Base-by-base conservation (phyloP, 2,888 invertebrate species). In the Tillus elongatus region DNA sequence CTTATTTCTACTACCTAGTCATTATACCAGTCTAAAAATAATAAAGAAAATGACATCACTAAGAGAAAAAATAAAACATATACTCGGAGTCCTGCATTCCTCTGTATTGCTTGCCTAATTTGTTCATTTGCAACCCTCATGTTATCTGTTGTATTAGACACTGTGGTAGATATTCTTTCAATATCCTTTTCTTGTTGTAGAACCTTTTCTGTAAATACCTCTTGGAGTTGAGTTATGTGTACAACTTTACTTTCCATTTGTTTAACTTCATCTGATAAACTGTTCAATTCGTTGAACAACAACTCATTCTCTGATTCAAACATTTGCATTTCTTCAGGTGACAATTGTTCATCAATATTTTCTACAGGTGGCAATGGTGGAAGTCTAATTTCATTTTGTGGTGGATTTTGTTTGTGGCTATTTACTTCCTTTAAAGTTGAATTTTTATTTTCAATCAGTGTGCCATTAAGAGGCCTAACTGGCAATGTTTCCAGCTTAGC, bases 21-120 rank as follows among this genome's bases (percentile, higher is more conserved):
- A 73, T 97, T 97, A 64, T 97, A 98, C 97, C 97, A 98, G 70
- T 98, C 96, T 35, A 98, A 73, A 66, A 98, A 98, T 6, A 98
- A 70, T 35, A 98, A 70, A 12, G 93, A 87, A 63, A 97, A 92
- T 26, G 96, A 92, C 79, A 96, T 85, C 26, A 97, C 92, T 49
- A 97, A 69, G 36, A 98, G 70, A 61, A 96, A 95, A 68, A 98
- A 97, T 15, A 98, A 69, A 37, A 96, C 81, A 76, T 90, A 95
- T 9, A 93, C 91, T 51, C 97, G 73, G 26, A 96, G 75, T 1
- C 95, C 91, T 1, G 97, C 97, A 66, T 95, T 95, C 45, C 93
- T 80, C 66, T 95, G 92, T 56, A 98, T 96, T 1, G 97, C 96
- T 68, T 95, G 88, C 47, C 93, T 75, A 35, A 98, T 90, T 67